These are phyloP conservation scores for Micrastur ruficollis DNA, from an alignment of 2,797 vertebrate genomes.

Conservation along the genomic window DNA sequence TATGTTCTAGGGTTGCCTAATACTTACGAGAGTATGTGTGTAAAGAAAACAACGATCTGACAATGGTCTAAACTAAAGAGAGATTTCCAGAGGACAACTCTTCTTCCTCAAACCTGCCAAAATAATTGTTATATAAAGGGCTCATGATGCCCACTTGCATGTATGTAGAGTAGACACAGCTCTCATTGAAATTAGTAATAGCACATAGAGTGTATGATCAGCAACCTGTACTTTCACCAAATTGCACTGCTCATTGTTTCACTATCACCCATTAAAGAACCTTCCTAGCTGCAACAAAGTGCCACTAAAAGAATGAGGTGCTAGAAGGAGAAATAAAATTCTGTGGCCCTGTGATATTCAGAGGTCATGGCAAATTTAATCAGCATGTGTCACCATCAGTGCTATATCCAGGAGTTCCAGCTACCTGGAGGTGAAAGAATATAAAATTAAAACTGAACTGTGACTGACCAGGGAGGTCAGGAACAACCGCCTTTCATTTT, in stretches of 20 bases:
- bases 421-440: background rate
- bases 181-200: background rate
- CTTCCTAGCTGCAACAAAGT: background rate
- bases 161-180: background rate
- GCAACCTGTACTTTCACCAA: background rate
- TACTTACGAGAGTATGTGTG: background rate
- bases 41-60: background rate
- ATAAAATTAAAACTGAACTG: constrained; percentile 15
- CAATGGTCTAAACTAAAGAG: background rate
- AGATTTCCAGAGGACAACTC: background rate
- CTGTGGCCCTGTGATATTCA: background rate
- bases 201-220: background rate
- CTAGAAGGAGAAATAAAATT: background rate
- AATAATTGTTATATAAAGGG: background rate
- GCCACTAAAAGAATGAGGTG: background rate
- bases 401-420: background rate
- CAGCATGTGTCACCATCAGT: background rate
- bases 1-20: background rate
- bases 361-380: background rate
- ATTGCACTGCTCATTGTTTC: background rate
- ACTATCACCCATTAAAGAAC: background rate
- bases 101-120: background rate
- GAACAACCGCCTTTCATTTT: background rate
- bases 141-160: background rate
- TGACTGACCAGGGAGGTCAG: background rate